phyloP scores from a whole-genome alignment of 2,888 invertebrate species.

The Metopia argyrocephala region DNA sequence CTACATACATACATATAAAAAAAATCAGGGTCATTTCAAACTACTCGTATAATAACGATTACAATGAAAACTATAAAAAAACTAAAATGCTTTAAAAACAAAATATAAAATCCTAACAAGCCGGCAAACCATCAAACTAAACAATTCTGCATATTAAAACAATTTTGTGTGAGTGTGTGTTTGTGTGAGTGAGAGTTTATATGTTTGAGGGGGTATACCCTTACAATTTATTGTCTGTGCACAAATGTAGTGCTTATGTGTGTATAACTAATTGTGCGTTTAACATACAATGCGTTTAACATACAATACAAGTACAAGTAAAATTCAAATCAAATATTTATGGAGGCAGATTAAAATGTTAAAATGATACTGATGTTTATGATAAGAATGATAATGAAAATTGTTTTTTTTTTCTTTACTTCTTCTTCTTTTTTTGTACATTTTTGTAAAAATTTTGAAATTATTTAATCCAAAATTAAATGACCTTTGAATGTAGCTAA shows the following conservation, averaged over 20 bases:
- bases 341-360: slow-evolving; percentile 16
- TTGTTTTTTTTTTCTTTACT: no score
- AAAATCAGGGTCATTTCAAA: slow-evolving; percentile 46
- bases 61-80: slow-evolving; percentile 1
- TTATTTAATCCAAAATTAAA: neutral
- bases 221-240: neutral
- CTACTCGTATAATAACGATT: slow-evolving; percentile 12
- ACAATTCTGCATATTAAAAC: neutral
- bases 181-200: neutral
- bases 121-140: slow-evolving; percentile 10
- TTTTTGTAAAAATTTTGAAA: neutral
- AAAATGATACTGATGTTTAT: slow-evolving; percentile 1
- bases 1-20: neutral
- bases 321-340: slow-evolving; percentile 22
- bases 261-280: neutral
- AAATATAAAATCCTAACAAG: neutral
- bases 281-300: neutral
- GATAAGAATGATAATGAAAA: neutral
- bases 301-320: neutral
- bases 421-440: neutral
- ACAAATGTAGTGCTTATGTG: neutral
- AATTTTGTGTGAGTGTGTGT: no score
- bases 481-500: neutral
- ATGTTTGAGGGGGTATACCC: neutral
- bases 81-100: neutral